Percentiles rank a stretch among this genome's conserved stretches.
phyloP scores from a whole-genome alignment of 1,140 invertebrate genomes.

The Micrasema minimum region DNA sequence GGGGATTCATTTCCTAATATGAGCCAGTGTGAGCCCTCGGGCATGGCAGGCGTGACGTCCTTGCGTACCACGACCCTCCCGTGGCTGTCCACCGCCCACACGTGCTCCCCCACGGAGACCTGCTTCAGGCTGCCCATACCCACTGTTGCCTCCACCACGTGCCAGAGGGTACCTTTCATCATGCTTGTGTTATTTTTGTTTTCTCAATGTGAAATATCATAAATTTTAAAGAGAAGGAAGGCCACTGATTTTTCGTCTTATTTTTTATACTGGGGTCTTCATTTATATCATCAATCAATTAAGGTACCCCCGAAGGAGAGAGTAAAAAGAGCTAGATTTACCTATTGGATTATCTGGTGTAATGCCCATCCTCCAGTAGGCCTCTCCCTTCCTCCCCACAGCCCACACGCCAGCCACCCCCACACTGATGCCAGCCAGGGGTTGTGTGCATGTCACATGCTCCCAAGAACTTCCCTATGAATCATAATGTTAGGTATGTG shows the following conservation, averaged over 20 bases:
- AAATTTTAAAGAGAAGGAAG: no score
- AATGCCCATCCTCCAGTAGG: slow-evolving; percentile 81
- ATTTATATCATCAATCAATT: no score
- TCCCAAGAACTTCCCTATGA: slow-evolving; percentile 80
- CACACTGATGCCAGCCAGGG: slow-evolving; percentile 78
- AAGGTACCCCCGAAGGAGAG: no score
- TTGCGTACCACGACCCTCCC: slow-evolving; percentile 46
- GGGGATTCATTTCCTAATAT: slow-evolving; percentile 48
- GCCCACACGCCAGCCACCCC: slow-evolving; percentile 82
- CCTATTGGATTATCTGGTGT: slow-evolving; percentile 73
- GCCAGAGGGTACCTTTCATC: slow-evolving; percentile 48
- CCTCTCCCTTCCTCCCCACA: slow-evolving; percentile 84
- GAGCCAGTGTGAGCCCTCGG: slow-evolving; percentile 47
- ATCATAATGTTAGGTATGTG: neutral
- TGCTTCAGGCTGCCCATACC: slow-evolving; percentile 48
- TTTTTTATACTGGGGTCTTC: no score
- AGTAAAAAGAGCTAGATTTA: slow-evolving; percentile 39
- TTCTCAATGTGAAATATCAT: no score
- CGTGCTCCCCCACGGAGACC: slow-evolving; percentile 38
- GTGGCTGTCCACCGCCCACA: slow-evolving; percentile 50
- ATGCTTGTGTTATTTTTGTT: no score
- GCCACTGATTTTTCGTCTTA: no score
- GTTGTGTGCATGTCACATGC: slow-evolving; percentile 81
- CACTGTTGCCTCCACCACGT: slow-evolving; percentile 41
- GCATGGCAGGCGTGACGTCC: slow-evolving; percentile 46